Evolutionary conservation across 2,888 invertebrate species (phyloP).

Genomic region (Theretra japonica): DNA sequence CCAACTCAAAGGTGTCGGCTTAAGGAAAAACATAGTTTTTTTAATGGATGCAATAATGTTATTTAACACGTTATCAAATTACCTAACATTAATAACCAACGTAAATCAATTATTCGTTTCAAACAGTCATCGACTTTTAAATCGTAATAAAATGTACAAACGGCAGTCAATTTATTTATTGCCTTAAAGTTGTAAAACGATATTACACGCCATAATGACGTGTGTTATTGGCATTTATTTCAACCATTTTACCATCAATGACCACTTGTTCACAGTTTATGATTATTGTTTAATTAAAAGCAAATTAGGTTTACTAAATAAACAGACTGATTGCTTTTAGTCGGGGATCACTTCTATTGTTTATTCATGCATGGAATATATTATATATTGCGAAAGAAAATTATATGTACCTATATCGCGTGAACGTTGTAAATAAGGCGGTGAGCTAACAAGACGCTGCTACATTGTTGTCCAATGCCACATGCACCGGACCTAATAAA

Average conservation of each 20-base stretch:
- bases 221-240: conserved; percentile 83
- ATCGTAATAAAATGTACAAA: conserved; percentile 83
- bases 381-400: background rate
- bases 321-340: conserved; percentile 38
- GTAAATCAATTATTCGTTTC: conserved; percentile 83
- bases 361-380: background rate
- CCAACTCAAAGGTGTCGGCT: background rate
- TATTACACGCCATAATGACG: conserved; percentile 83
- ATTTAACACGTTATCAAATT: conserved; percentile 70
- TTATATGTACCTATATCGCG: background rate
- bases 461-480: conserved; percentile 68
- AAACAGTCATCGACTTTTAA: conserved; percentile 82
- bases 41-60: conserved; percentile 37
- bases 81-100: conserved; percentile 70
- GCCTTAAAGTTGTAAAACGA: conserved; percentile 83
- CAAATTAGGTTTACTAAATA: conserved; percentile 64
- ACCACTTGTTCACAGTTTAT: conserved; percentile 74
- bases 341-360: background rate
- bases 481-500: conserved; percentile 73
- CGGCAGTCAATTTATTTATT: conserved; percentile 84
- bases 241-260: conserved; percentile 77
- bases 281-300: conserved; percentile 77
- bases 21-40: conserved; percentile 12
- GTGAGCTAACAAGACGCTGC: conserved; percentile 53
- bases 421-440: conserved; percentile 36